Evolutionary conservation across 1,140 invertebrate species (phyloP).

Genomic region (Asbolus verrucosus): DNA sequence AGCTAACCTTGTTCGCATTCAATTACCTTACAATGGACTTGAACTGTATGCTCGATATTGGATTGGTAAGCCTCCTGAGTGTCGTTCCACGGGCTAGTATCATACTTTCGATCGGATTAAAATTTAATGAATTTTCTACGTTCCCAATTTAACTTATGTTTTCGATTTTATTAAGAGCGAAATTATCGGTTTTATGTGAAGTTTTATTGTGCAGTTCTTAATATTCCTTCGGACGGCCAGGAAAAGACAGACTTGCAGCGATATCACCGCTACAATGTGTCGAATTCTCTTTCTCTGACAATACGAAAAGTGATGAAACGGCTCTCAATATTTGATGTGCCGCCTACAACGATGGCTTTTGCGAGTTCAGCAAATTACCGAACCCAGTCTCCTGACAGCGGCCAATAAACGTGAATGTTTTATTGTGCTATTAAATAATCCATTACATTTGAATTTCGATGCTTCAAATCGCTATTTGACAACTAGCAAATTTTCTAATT

Average conservation of each 20-base stretch:
- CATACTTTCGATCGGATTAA: conserved; percentile 31
- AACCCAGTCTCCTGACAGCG: conserved; percentile 35
- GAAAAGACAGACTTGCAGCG: neutral
- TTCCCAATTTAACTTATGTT: conserved; percentile 10
- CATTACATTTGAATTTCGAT: conserved; percentile 42
- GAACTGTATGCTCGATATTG: conserved; percentile 16
- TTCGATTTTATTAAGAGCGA: conserved; percentile 19
- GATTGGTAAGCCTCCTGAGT: conserved; percentile 5
- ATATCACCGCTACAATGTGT: conserved; percentile 27
- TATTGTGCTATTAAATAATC: conserved; percentile 45
- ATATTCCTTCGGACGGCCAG: conserved; percentile 9
- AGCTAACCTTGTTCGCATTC: conserved; percentile 8
- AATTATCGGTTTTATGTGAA: conserved; percentile 24
- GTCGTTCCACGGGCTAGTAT: neutral
- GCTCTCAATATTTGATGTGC: conserved; percentile 43
- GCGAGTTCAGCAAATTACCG: conserved; percentile 41
- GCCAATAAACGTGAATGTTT: conserved; percentile 43
- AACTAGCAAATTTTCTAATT: neutral
- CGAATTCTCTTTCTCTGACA: conserved; percentile 13
- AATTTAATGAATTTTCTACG: conserved; percentile 31
- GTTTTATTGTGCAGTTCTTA: conserved; percentile 21
- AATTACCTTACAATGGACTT: conserved; percentile 23
- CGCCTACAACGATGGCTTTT: conserved; percentile 35
- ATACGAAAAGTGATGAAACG: conserved; percentile 35
- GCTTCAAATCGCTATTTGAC: conserved; percentile 13